Evolutionary conservation across 1,140 invertebrate genomes (phyloP).

Genomic region (Lineus longissimus): DNA sequence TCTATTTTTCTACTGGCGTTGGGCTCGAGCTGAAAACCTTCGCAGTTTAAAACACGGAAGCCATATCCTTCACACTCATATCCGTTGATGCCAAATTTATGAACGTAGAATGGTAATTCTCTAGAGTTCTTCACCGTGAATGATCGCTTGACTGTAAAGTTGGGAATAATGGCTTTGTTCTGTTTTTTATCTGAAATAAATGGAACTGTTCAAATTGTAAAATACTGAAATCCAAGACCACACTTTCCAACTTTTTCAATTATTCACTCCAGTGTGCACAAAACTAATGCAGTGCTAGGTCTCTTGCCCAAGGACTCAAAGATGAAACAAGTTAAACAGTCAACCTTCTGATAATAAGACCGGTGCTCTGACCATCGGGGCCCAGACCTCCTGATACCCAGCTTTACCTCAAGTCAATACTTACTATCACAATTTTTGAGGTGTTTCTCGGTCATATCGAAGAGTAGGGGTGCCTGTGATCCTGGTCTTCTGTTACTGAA

Average conservation of each 20-base stretch:
- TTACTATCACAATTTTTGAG: conserved; percentile 75
- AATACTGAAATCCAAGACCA: background rate
- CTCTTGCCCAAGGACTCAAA: too few species aligned
- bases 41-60: conserved; percentile 80
- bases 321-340: too few species aligned
- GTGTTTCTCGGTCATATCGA: conserved; percentile 81
- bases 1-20: conserved; percentile 83
- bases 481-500: conserved; percentile 86
- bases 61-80: conserved; percentile 79
- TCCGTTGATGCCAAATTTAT: conserved; percentile 71
- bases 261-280: too few species aligned
- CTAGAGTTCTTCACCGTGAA: conserved; percentile 87
- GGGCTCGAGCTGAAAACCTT: conserved; percentile 72
- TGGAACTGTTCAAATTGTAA: too few species aligned
- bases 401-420: conserved; percentile 25
- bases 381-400: too few species aligned
- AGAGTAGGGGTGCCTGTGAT: conserved; percentile 53
- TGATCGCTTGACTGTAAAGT: conserved; percentile 75
- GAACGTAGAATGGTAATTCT: conserved; percentile 68
- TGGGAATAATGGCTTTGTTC: conserved; percentile 60
- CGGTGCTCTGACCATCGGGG: too few species aligned
- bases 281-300: too few species aligned
- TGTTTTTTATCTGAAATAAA: conserved; percentile 56
- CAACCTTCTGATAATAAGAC: too few species aligned
- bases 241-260: background rate